Base-by-base conservation (phyloP, 2,797 vertebrate species). In the Setipinna tenuifilis region DNA sequence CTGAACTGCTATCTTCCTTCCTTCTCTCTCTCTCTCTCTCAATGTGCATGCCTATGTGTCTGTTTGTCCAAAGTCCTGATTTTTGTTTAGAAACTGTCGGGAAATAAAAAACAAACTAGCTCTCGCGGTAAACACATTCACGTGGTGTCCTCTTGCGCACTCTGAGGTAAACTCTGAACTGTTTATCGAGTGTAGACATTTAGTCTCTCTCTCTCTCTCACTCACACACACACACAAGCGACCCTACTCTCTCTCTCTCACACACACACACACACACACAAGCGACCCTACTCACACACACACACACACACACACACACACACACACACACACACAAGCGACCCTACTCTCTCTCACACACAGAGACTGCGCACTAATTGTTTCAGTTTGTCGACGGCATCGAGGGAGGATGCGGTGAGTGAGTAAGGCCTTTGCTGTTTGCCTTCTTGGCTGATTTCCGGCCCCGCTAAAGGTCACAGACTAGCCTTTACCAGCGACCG, bases 151-250 rank as follows among this genome's bases (percentile, higher is more conserved):
- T 75, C 41, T 28, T 35, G 59, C 28, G 44, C 86, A 62, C 85
- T 12, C 68, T 21, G 81, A 80, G 75, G 71, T 35, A n/a, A n/a
- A n/a, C n/a, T 61, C 75, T n/a, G 23, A 83, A 57, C 83, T 89
- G 75, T 87, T 88, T 89, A 90, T 91, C 90, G 35, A 84, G 62
- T 80, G 83, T 89, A 90, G 89, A 88, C 88, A 90, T 88, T 86
- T 68, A 87, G 71, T 84, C n/a, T 2, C 35, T 41, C 61, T 10
- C n/a, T 23, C 21, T n/a, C 21, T 23, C n/a, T 23, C n/a, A 65
- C 21, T 23, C 61, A 23, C 61, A 65, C 85, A 41, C 81, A 71
- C 62, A 75, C 82, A 57, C n/a, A n/a, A n/a, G n/a, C n/a, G n/a
- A n/a, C n/a, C n/a, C n/a, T n/a, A n/a, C n/a, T n/a, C n/a, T n/a